A percentile compares a stretch with the other conserved stretches of the same genome.
Evolutionary conservation across 23 tunicate species (phyloP).

Genomic region (Styela clava): DNA sequence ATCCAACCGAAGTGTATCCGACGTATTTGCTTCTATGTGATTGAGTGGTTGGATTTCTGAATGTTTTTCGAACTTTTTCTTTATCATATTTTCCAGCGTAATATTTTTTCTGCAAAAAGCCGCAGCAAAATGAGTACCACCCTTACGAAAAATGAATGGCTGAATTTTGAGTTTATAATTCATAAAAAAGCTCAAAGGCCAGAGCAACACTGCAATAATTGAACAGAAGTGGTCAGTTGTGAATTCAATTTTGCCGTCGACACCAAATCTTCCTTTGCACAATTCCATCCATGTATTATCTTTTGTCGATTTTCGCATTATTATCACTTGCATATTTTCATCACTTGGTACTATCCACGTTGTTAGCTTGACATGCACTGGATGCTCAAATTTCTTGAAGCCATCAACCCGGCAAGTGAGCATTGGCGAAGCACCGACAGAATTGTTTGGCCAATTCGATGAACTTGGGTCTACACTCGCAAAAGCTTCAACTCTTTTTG

Average conservation of each 20-base stretch:
- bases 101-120: background rate
- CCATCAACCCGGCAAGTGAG: background rate
- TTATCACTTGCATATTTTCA: background rate
- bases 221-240: background rate
- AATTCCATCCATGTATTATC: background rate
- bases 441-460: background rate
- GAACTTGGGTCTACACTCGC: background rate
- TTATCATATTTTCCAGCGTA: background rate
- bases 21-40: background rate
- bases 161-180: background rate
- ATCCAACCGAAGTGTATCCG: background rate
- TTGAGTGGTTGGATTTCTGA: background rate
- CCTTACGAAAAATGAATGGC: background rate
- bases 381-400: background rate
- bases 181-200: background rate
- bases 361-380: background rate
- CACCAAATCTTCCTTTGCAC: background rate
- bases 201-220: background rate
- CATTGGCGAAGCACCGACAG: background rate
- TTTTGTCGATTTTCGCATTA: background rate
- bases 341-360: background rate
- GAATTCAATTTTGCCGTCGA: background rate
- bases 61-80: background rate
- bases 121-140: background rate
- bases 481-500: background rate